Conservation (phyloP, 2,113 vertebrate genomes). For the Oreochromis aureus region DNA sequence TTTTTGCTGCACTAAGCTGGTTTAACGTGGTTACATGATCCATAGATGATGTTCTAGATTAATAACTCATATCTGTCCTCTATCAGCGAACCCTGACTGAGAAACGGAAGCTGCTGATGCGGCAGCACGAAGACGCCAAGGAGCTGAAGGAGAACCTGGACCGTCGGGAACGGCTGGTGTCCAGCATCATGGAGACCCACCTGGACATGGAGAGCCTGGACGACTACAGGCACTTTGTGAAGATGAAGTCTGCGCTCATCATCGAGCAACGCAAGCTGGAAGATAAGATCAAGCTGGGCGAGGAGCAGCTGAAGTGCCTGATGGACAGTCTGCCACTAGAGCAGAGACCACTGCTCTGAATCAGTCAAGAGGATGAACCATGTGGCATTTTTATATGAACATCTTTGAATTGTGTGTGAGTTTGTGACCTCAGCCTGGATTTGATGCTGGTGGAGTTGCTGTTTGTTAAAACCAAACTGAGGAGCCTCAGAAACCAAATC, state of each 20-base stretch:
- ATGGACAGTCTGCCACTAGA: slow-evolving; percentile 84
- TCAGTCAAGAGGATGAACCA: neutral
- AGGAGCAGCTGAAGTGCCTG: slow-evolving; percentile 95
- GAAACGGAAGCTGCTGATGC: slow-evolving; percentile 88
- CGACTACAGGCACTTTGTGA: slow-evolving; percentile 96
- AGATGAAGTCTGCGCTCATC: slow-evolving; percentile 97
- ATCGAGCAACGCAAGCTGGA: slow-evolving; percentile 97
- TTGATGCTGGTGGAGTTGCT: neutral
- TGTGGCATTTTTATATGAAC: neutral
- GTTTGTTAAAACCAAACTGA: neutral
- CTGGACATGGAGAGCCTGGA: slow-evolving; percentile 84
- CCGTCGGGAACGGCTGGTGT: slow-evolving; percentile 84
- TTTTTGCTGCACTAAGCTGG: neutral
- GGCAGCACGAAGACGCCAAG: slow-evolving; percentile 93
- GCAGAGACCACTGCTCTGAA: slow-evolving; percentile 38
- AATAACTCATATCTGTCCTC: neutral
- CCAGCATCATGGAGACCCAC: slow-evolving; percentile 82
- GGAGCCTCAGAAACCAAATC: neutral
- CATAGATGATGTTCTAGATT: neutral
- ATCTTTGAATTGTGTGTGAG: neutral
- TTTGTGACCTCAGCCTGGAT: neutral
- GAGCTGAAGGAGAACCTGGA: slow-evolving; percentile 97
- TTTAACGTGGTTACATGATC: neutral
- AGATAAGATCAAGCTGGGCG: slow-evolving; percentile 95
- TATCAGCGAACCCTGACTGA: slow-evolving; percentile 83